These are phyloP conservation scores for Acanthiza pusilla DNA, from an alignment of 2,797 vertebrate species.

Conservation along the genomic window DNA sequence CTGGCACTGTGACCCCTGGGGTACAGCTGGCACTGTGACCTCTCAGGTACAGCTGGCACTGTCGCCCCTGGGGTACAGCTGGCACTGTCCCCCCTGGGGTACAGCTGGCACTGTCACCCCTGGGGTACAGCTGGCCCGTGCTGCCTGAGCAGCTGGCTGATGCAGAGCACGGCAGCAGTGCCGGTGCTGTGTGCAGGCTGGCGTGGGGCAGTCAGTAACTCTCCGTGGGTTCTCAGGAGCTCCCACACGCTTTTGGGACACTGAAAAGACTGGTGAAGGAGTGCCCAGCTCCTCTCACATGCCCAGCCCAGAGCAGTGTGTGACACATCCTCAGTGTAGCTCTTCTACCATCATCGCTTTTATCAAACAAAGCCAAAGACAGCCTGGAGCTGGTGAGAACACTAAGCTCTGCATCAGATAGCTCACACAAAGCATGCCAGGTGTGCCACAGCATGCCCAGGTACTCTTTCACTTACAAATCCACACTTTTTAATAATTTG, in stretches of 20 bases:
- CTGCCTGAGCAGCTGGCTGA: background rate
- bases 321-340: background rate
- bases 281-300: rapidly evolving
- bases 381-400: background rate
- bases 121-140: background rate
- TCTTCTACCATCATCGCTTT: background rate
- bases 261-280: too few species aligned
- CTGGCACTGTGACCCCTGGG: too few species aligned
- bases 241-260: background rate
- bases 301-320: background rate
- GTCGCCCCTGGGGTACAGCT: too few species aligned
- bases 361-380: background rate
- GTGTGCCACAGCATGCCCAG: background rate
- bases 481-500: background rate
- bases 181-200: rapidly evolving
- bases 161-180: background rate
- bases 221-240: too few species aligned
- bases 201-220: rapidly evolving
- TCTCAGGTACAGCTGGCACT: too few species aligned
- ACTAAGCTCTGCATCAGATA: background rate
- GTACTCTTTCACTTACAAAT: background rate
- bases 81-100: too few species aligned
- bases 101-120: too few species aligned
- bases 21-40: too few species aligned
- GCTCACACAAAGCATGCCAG: background rate